Conservation (phyloP, 2,113 vertebrate genomes). For the Clinocottus analis region DNA sequence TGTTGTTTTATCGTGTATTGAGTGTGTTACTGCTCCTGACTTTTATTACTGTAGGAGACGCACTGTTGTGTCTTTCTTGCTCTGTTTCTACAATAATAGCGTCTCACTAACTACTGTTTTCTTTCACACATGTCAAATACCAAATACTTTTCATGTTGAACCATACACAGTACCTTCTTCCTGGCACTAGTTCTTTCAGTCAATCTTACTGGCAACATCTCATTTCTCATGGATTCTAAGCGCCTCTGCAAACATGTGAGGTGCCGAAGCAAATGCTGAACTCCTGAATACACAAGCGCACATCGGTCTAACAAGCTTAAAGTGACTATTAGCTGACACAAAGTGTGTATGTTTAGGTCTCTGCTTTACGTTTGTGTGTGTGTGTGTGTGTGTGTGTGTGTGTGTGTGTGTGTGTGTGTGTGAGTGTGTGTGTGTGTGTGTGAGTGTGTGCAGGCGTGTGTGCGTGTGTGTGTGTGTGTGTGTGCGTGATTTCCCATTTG, state of each 20-base stretch:
- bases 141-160: conserved; percentile 9
- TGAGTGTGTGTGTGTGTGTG: neutral
- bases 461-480: neutral
- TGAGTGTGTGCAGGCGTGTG: neutral
- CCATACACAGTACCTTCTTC: neutral
- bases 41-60: neutral
- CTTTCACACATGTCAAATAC: neutral
- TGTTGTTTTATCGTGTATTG: neutral
- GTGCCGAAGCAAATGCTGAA: conserved; percentile 12
- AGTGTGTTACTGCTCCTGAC: neutral
- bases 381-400: neutral
- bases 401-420: neutral
- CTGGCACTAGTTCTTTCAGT: conserved; percentile 12
- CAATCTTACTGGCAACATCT: conserved; percentile 31
- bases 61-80: neutral
- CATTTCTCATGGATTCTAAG: conserved; percentile 49
- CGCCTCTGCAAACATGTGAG: conserved; percentile 31
- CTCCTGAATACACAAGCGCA: conserved; percentile 5
- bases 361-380: neutral
- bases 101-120: neutral
- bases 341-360: neutral
- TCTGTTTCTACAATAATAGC: no score
- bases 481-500: conserved; percentile 1
- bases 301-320: neutral
- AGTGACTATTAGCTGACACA: neutral